Conservation (phyloP, 2,888 invertebrate genomes). For the Papilio demoleus region DNA sequence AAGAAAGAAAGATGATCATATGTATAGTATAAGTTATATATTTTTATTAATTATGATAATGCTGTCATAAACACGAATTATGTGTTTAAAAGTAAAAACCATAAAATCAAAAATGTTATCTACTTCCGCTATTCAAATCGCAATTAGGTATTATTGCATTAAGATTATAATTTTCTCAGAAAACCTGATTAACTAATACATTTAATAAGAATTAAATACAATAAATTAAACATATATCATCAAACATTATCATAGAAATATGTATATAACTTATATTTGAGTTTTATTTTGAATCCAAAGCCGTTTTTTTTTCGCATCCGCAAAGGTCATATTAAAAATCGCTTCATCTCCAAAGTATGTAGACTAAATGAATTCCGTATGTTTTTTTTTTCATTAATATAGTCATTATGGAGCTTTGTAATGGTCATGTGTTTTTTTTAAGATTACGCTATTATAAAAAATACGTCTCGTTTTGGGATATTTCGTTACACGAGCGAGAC, state of each 20-base stretch:
- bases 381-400: background rate
- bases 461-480: too few relatives aligned
- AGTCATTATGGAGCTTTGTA: too few relatives aligned
- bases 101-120: background rate
- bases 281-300: conserved; percentile 4
- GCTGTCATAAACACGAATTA: background rate
- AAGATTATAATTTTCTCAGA: background rate
- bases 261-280: background rate
- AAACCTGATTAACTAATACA: background rate
- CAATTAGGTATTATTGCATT: background rate
- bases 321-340: conserved; percentile 17
- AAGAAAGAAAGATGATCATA: background rate
- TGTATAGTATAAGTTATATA: too few relatives aligned
- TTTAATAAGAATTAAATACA: background rate
- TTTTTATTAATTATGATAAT: too few relatives aligned
- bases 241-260: background rate
- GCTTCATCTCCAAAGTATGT: background rate
- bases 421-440: too few relatives aligned
- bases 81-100: background rate
- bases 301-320: conserved; percentile 18
- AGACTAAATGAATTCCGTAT: conserved; percentile 2
- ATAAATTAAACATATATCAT: background rate
- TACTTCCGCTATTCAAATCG: conserved; percentile 1
- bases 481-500: background rate
- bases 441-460: too few relatives aligned